Evolutionary conservation across 2,888 invertebrate genomes (phyloP).

Genomic region (Thysanoteuthis rhombus): DNA sequence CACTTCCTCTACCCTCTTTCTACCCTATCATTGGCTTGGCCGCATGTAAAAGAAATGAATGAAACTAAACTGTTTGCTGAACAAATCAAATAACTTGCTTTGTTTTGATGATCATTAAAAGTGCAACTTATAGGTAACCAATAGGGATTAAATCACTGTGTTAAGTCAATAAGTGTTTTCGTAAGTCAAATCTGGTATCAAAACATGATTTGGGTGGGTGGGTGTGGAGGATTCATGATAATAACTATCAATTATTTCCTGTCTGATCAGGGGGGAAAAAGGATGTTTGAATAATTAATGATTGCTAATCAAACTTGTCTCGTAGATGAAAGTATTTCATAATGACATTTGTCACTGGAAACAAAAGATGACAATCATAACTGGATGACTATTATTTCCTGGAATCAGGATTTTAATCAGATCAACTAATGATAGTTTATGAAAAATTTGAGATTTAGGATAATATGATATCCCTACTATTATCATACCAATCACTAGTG

Average conservation of each 20-base stretch:
- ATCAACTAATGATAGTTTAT: not conserved
- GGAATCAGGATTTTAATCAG: not conserved
- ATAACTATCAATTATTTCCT: not conserved
- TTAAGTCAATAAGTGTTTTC: not conserved
- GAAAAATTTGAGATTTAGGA: not conserved
- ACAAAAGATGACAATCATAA: not conserved
- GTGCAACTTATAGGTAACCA: not conserved
- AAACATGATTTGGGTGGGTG: not conserved
- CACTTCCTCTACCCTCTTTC: too few relatives aligned
- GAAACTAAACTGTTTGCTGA: not conserved
- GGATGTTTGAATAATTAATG: not conserved
- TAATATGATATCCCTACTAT: not conserved
- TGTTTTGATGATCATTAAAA: not conserved
- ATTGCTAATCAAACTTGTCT: not conserved
- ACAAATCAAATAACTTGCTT: not conserved
- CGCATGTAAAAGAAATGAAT: too few relatives aligned
- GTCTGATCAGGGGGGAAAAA: not conserved
- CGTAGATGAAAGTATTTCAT: not conserved
- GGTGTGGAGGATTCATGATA: not conserved
- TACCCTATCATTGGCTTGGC: too few relatives aligned
- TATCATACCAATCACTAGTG: too few relatives aligned
- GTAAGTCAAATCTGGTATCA: not conserved
- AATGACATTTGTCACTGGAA: not conserved
- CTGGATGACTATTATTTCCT: not conserved
- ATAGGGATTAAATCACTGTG: not conserved